phyloP scores from a whole-genome alignment of 2,888 invertebrate species.

The Leptarthrus brevirostris region DNA sequence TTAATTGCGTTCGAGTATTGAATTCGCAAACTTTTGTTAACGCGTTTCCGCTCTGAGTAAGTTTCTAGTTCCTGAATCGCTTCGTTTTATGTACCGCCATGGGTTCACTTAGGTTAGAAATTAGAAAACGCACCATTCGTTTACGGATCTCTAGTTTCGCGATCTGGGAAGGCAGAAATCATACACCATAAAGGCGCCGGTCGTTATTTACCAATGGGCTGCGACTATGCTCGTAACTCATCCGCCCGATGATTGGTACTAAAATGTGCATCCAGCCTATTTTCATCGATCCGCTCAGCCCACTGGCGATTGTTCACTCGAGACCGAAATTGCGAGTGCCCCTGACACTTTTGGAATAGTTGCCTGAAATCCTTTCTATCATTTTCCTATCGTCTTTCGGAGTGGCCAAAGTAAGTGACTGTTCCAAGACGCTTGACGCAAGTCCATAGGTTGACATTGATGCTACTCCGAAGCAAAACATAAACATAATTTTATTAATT shows the following conservation, averaged over 20 bases:
- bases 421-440: not conserved
- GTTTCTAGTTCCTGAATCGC: not conserved
- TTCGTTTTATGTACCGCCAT: not conserved
- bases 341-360: constrained; percentile 15
- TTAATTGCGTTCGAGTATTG: constrained; percentile 7
- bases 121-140: constrained; percentile 16
- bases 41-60: not conserved
- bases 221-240: constrained; percentile 2
- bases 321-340: constrained; percentile 18
- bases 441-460: constrained; percentile 19
- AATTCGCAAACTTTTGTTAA: constrained; percentile 22
- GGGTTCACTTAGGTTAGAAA: not conserved
- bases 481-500: constrained; percentile 30
- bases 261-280: not conserved
- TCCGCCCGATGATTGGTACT: constrained; percentile 8
- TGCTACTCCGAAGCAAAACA: not conserved
- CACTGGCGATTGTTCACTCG: not conserved
- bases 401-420: constrained; percentile 17
- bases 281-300: constrained; percentile 25
- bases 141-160: constrained; percentile 6
- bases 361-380: too few relatives aligned
- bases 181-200: constrained; percentile 22
- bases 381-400: too few relatives aligned
- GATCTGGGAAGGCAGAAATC: constrained; percentile 4
- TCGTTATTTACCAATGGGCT: constrained; percentile 9